Base-by-base conservation (phyloP, 2,113 vertebrate species). In the Corvus hawaiiensis region DNA sequence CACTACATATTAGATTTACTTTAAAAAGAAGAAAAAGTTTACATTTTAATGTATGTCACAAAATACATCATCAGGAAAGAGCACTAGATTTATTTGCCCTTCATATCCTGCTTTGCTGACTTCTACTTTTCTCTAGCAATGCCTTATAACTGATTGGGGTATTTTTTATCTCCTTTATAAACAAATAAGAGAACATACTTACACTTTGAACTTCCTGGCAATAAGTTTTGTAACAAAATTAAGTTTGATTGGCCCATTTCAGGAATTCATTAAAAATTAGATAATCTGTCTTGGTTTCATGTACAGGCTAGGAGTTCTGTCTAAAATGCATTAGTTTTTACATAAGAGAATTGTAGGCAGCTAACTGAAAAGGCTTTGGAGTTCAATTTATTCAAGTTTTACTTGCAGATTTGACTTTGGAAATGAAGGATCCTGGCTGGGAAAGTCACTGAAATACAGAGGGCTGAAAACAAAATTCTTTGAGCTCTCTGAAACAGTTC, bases 391-490 rank as follows among this genome's bases (percentile, higher is more conserved):
- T 80, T 83, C 73, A 74, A 58, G 48, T 71, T 62, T 63, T 49
- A 11, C 46, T 61, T 82, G 86, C 64, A 54, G 33, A 89, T 93
- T 95, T 78, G 59, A 69, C 30, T 90, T 94, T 96, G 63, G 67
- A 79, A 79, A 78, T 44, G 48, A 84, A 62, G 49, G 24, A 92
- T 81, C 4, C 33, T 78, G 41, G 13, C 87, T 95, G 87, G 41
- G 81, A 83, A 93, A 73, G 71, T 84, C 43, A 87, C 9, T 82
- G 69, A 93, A 84, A 90, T 90, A 87, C 61, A 87, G 83, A 44
- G 13, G 54, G 77, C 32, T 66, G 49, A 78, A 48, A 93, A 82
- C n/a, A 92, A 94, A 84, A 90, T 78, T 73, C 54, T 81, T 84
- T 82, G 46, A 75, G 71, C 24, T 76, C 28, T 92, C 30, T 76